Conservation (phyloP, 2,113 vertebrate species). For the Todiramphus saurophagus region DNA sequence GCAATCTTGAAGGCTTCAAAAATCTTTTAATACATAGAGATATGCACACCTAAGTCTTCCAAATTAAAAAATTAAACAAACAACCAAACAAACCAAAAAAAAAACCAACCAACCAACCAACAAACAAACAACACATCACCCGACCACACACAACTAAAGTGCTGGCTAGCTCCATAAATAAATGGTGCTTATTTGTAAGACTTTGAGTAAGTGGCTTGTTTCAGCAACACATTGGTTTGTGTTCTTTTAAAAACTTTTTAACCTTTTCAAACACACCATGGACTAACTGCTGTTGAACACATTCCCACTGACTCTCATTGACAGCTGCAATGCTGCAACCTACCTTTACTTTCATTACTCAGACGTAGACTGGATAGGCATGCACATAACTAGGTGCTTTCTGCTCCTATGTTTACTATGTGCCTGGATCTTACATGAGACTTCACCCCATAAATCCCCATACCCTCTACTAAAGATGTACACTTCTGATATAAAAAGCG, state of each 20-base stretch:
- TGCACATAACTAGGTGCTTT: neutral
- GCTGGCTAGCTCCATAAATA: neutral
- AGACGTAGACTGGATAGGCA: neutral
- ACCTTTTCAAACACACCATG: neutral
- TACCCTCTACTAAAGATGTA: neutral
- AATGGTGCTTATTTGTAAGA: neutral
- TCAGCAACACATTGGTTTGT: neutral
- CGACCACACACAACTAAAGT: neutral
- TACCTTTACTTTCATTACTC: neutral
- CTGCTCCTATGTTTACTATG: neutral
- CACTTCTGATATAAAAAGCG: neutral
- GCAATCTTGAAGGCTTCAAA: neutral
- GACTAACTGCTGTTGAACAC: neutral
- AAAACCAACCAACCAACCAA: too few species aligned
- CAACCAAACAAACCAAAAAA: too few species aligned
- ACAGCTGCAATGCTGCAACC: neutral
- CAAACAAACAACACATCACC: too few species aligned
- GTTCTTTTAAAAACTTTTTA: neutral
- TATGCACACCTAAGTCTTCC: neutral
- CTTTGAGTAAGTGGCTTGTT: neutral
- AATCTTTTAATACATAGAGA: neutral
- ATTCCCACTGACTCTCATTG: neutral
- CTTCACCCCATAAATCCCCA: neutral
- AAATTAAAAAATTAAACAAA: neutral
- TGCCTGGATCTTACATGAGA: neutral